These are phyloP conservation scores for Rambutsinella grinnellia DNA, from an alignment of 2,888 invertebrate genomes.

Conservation along the genomic window DNA sequence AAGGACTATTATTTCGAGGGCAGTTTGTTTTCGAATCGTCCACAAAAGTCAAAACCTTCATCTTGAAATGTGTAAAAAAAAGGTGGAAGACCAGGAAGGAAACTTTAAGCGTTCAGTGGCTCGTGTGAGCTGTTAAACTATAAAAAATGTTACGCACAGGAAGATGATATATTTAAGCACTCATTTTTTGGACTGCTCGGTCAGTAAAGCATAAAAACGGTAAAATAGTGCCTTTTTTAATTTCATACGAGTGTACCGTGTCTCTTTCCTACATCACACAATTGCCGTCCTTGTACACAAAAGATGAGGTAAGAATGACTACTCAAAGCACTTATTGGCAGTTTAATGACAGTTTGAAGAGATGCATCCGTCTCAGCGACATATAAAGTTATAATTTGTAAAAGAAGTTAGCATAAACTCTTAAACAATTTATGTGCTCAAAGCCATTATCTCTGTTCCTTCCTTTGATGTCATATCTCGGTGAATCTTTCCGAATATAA, in stretches of 20 bases:
- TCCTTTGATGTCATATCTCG: neutral
- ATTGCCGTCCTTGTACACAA: conserved; percentile 23
- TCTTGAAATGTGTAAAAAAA: neutral
- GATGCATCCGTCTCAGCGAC: neutral
- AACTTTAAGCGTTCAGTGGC: neutral
- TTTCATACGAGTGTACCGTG: conserved; percentile 11
- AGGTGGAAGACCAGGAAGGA: neutral
- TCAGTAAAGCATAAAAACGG: conserved; percentile 42
- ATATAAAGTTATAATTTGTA: neutral
- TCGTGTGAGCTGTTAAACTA: neutral
- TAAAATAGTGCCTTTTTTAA: conserved; percentile 18
- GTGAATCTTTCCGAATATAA: neutral
- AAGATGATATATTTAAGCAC: neutral
- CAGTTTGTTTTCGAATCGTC: too few relatives aligned
- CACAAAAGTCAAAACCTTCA: conserved; percentile 11
- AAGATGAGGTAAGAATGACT: conserved; percentile 26
- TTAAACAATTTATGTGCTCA: neutral
- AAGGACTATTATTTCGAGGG: neutral
- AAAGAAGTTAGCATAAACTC: neutral
- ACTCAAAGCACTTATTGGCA: neutral
- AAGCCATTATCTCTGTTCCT: neutral
- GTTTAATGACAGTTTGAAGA: neutral
- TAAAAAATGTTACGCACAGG: conserved; percentile 4
- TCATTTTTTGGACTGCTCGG: conserved; percentile 21
- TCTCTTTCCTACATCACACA: neutral